Evolutionary conservation across 2,797 vertebrate species (phyloP).

Genomic region (Hydrophis major): DNA sequence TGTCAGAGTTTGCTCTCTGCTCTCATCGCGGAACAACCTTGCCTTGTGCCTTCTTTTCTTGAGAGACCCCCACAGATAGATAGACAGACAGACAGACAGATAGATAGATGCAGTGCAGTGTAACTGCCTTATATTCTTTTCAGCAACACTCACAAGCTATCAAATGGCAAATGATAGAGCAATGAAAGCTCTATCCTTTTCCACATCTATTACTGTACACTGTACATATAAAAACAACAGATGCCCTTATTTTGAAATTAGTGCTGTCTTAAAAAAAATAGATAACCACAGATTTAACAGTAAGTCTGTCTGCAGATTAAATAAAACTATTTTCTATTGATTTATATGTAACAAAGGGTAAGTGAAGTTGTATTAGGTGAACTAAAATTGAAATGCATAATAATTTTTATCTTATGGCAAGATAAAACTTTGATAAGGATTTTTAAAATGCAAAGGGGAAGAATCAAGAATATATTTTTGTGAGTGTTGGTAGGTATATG

Average conservation of each 20-base stretch:
- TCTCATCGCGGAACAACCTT: no score
- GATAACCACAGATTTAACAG: background rate
- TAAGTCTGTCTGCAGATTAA: background rate
- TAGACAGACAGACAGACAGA: no score
- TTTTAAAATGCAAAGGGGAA: background rate
- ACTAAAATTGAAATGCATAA: background rate
- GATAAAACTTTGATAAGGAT: background rate
- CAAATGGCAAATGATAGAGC: background rate
- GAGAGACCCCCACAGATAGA: no score
- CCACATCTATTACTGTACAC: background rate
- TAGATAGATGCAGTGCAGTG: background rate
- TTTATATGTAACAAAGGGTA: no score
- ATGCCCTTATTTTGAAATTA: background rate
- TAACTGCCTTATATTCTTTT: background rate
- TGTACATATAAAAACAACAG: background rate
- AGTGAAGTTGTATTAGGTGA: background rate
- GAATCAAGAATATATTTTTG: background rate
- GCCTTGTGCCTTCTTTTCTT: no score
- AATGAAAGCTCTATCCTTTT: background rate
- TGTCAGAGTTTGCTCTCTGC: no score
- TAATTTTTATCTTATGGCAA: background rate
- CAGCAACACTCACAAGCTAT: background rate
- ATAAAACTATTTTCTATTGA: background rate
- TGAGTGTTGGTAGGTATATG: background rate
- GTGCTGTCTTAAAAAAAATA: background rate